Conservation (phyloP, 1,140 invertebrate species). For the Ostrea denselamellosa region DNA sequence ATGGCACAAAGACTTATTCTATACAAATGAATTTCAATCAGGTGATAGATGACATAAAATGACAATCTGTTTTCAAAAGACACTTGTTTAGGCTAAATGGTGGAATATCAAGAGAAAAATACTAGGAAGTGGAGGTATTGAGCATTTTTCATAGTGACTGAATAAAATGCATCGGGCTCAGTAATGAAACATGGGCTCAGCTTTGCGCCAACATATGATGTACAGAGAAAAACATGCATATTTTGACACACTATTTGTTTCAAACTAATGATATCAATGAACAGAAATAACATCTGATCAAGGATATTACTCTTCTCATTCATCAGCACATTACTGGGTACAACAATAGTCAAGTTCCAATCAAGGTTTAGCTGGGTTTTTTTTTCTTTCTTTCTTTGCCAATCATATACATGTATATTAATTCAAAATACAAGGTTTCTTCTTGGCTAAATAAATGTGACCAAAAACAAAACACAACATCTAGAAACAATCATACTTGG, state of each 20-base stretch:
- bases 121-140: neutral
- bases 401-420: neutral
- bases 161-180: neutral
- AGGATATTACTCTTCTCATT: neutral
- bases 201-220: neutral
- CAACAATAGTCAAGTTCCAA: neutral
- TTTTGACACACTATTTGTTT: neutral
- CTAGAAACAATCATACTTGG: neutral
- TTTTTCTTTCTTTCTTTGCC: neutral
- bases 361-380: neutral
- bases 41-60: too few species aligned
- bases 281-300: neutral
- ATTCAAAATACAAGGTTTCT: neutral
- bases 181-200: neutral
- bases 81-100: neutral
- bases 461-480: neutral
- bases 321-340: neutral
- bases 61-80: too few species aligned
- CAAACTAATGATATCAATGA: neutral
- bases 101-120: neutral
- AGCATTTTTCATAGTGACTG: neutral
- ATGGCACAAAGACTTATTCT: too few species aligned
- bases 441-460: slow-evolving; percentile 11
- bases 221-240: neutral
- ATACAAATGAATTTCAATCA: too few species aligned